Evolutionary conservation across 2,113 vertebrate genomes (phyloP), one percentile per base, ranked within the genome.

Genomic region (Aplodontia rufa): DNA sequence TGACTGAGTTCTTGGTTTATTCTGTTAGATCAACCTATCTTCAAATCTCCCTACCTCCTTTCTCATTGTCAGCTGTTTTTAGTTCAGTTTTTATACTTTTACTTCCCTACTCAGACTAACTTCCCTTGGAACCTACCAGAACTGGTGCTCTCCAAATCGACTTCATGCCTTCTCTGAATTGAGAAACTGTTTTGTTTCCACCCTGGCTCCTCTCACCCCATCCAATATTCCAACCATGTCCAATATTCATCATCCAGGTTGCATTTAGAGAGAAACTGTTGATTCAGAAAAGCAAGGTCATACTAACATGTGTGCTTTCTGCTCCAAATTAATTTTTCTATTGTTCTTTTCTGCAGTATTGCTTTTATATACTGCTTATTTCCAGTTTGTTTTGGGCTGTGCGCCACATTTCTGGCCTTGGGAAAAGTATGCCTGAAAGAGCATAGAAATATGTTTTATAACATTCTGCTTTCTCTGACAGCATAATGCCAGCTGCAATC

Each of bases 341-440:
- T 96, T 94, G 93, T 92, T 93, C 37, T 87, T 96, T 90, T n/a
- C 87, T 95, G 55, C 3, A 42, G 35, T 75, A 81, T 82, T 96
- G 81, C 84, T 96, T 96, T 94, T 64, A 66, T 58, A 47, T 75
- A 53, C 72, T 93, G 93, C 37, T 76, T 90, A 85, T 64, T 84
- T 90, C 55, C 49, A 42, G 84, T 35, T 81, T 92, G 92, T 51
- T 51, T 95, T 87, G 94, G 96, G 92, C 85, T 71, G 19, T 6
- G 2, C 83, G 87, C 92, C 95, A 95, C 88, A 86, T 95, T 96
- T 95, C 45, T 85, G 62, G 90, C 85, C 72, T 92, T 90, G 79
- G 69, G 92, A 93, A 91, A 90, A 93, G 85, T 82, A 49, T 71
- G 68, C 66, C 74, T 95, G 87, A 93, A 92, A 93, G 84, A 93